Evolutionary conservation across 1,140 invertebrate species (phyloP).

Genomic region (Meloidogyne floridensis): DNA sequence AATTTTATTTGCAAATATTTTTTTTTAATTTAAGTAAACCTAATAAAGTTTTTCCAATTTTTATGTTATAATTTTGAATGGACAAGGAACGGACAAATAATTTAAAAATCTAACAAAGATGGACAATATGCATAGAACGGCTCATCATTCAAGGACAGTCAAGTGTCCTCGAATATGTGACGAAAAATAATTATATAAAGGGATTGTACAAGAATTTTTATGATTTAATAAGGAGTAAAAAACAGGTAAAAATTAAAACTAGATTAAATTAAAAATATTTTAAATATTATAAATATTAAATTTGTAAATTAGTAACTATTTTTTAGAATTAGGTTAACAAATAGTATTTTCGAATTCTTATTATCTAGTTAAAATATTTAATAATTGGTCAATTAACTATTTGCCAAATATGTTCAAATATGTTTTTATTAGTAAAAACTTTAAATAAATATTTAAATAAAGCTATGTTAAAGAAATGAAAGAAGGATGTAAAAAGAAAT

Average conservation of each 20-base stretch:
- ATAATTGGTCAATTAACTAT: no score
- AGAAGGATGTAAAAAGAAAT: no score
- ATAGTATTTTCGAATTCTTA: no score
- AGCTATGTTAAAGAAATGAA: no score
- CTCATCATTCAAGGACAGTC: background rate
- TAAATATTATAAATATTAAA: background rate
- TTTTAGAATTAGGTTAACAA: background rate
- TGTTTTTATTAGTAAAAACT: no score
- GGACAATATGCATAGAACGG: background rate
- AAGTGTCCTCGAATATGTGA: background rate
- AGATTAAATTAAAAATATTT: background rate
- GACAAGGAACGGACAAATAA: background rate
- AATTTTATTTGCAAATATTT: background rate
- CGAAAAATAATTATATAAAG: background rate
- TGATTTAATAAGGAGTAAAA: background rate
- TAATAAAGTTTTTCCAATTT: background rate
- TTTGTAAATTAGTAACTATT: background rate
- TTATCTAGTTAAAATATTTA: no score
- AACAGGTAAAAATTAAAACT: background rate
- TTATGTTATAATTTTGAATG: background rate
- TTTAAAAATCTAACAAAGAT: background rate
- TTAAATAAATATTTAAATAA: no score
- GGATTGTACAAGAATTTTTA: background rate
- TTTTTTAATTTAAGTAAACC: background rate
- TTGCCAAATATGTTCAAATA: no score